phyloP scores from a whole-genome alignment of 2,113 vertebrate species.

The Haemorhous mexicanus region DNA sequence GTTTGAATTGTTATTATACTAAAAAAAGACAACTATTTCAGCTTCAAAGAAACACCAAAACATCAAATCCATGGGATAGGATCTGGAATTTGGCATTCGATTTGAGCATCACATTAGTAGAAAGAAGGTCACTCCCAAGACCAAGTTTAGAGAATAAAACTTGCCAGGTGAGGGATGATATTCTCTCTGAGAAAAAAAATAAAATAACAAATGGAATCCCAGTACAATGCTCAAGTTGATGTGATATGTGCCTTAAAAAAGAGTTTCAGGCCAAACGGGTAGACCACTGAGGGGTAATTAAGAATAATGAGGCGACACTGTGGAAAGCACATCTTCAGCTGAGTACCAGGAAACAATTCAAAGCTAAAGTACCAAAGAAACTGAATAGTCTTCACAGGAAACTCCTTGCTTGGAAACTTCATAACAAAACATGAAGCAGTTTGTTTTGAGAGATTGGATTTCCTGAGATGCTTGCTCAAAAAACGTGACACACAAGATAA shows the following conservation, averaged over 20 bases:
- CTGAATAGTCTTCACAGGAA: not conserved
- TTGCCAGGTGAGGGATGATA: not conserved
- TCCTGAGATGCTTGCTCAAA: not conserved
- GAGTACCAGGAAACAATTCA: not conserved
- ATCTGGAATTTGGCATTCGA: not conserved
- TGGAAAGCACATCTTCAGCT: not conserved
- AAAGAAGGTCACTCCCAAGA: not conserved
- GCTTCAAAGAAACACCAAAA: not conserved
- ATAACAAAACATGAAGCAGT: not conserved
- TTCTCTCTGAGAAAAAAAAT: not conserved
- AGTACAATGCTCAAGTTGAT: not conserved
- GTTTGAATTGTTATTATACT: not conserved
- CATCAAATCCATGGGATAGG: not conserved
- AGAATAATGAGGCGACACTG: not conserved
- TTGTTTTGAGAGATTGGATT: not conserved
- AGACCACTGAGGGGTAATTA: not conserved
- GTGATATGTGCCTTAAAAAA: not conserved
- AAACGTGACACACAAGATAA: not conserved
- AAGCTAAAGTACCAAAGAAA: not conserved
- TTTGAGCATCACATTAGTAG: not conserved
- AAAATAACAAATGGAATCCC: not conserved
- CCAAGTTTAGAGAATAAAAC: not conserved
- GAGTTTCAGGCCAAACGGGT: not conserved
- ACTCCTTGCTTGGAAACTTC: not conserved
- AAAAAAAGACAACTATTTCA: not conserved